Conservation (phyloP, 2,113 vertebrate species). For the Cavia porcellus region DNA sequence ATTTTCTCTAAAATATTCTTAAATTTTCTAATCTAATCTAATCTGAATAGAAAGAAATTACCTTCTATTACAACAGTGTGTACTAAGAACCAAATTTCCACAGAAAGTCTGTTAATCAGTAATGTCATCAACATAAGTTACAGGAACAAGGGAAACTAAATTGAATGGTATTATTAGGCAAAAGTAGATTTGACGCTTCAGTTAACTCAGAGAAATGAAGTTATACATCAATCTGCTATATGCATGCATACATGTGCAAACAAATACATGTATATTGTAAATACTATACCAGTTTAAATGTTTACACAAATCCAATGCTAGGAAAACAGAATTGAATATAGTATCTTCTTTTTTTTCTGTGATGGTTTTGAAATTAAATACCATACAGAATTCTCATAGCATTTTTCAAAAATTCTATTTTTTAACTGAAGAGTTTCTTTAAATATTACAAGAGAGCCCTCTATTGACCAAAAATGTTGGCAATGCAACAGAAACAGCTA, state of each 20-base stretch:
- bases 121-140: conserved; percentile 50
- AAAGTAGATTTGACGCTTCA: conserved; percentile 29
- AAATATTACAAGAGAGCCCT: conserved; percentile 75
- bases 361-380: conserved; percentile 77
- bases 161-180: conserved; percentile 35
- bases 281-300: conserved; percentile 71
- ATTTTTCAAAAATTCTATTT: conserved; percentile 67
- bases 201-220: conserved; percentile 18
- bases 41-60: conserved; percentile 51
- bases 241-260: conserved; percentile 56
- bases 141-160: conserved; percentile 24
- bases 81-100: conserved; percentile 43
- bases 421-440: conserved; percentile 64
- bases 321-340: conserved; percentile 78
- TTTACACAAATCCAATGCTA: conserved; percentile 70
- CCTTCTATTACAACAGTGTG: conserved; percentile 12
- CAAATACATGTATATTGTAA: conserved; percentile 26
- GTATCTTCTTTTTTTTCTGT: conserved; percentile 71
- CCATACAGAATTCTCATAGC: conserved; percentile 69
- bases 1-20: conserved; percentile 23
- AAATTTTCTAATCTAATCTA: not conserved
- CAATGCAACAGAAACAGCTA: conserved; percentile 40
- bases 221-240: conserved; percentile 39
- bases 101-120: conserved; percentile 28
- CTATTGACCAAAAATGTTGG: conserved; percentile 74